Conservation (phyloP, 2,113 vertebrate species). For the Elephantulus edwardii region DNA sequence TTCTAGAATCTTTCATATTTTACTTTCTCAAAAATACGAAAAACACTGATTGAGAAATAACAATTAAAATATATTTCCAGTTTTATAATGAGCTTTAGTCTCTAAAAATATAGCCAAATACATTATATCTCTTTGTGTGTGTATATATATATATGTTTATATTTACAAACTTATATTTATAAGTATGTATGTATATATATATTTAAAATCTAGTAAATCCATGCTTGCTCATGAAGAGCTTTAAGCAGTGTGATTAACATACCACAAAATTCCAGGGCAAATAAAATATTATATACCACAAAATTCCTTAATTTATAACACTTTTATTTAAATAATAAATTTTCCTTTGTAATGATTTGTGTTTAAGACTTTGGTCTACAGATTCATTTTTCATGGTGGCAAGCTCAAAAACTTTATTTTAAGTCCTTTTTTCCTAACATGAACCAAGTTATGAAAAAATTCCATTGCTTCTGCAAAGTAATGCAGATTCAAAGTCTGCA, state of each 20-base stretch:
- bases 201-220: neutral
- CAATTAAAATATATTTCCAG: slow-evolving; percentile 17
- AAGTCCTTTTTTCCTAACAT: slow-evolving; percentile 23
- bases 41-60: neutral
- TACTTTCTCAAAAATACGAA: slow-evolving; percentile 19
- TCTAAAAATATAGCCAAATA: slow-evolving; percentile 1
- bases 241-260: slow-evolving; percentile 59
- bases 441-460: neutral
- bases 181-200: no score
- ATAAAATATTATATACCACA: slow-evolving; percentile 38
- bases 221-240: neutral
- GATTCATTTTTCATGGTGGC: neutral
- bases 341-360: slow-evolving; percentile 58
- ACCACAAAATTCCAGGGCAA: neutral
- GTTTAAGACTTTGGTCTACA: slow-evolving; percentile 37
- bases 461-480: slow-evolving; percentile 36
- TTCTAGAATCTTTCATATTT: neutral
- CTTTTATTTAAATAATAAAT: slow-evolving; percentile 62
- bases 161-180: no score
- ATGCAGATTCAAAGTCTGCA: slow-evolving; percentile 57
- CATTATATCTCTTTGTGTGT: neutral
- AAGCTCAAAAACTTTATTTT: neutral
- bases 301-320: slow-evolving; percentile 58
- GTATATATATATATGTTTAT: no score
- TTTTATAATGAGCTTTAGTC: slow-evolving; percentile 9